Conservation (phyloP, 2,888 invertebrate genomes). For the Watsonalla binaria region DNA sequence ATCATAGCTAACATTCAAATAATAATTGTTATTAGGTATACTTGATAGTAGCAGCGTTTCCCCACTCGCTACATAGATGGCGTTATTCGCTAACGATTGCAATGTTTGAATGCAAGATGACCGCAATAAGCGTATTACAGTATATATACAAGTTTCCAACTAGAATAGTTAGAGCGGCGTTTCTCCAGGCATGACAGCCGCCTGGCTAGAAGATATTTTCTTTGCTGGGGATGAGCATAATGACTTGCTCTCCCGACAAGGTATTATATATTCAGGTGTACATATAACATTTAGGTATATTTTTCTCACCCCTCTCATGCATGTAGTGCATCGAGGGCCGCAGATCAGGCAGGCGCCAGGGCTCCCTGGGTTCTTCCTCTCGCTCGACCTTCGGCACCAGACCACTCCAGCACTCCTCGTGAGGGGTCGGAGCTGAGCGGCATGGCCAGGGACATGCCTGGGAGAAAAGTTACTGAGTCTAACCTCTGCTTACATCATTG, state of each 20-base stretch:
- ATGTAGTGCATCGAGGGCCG: constrained; percentile 61
- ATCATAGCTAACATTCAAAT: too few species aligned
- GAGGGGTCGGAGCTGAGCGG: constrained; percentile 42
- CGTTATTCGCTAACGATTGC: constrained; percentile 2
- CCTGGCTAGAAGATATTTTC: too few species aligned
- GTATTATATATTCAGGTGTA: too few species aligned
- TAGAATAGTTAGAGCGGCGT: too few species aligned
- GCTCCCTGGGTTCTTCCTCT: constrained; percentile 57
- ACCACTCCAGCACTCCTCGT: constrained; percentile 57
- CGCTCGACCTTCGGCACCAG: constrained; percentile 67
- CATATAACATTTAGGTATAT: background rate
- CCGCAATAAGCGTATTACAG: too few species aligned
- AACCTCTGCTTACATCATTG: too few species aligned
- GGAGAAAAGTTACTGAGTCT: constrained; percentile 1
- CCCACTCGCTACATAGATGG: background rate
- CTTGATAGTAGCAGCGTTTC: too few species aligned
- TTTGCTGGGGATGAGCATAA: too few species aligned
- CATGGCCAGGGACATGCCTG: constrained; percentile 68
- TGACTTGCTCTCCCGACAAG: too few species aligned
- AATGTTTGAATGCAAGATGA: background rate
- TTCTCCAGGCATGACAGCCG: too few species aligned
- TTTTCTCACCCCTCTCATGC: constrained; percentile 54
- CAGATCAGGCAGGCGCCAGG: constrained; percentile 68
- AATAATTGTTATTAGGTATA: too few species aligned
- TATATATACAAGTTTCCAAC: too few species aligned